A percentile compares a stretch with the other conserved stretches of the same genome.
Conservation (phyloP, 1,140 invertebrate genomes). For the Parapsyche elsis region DNA sequence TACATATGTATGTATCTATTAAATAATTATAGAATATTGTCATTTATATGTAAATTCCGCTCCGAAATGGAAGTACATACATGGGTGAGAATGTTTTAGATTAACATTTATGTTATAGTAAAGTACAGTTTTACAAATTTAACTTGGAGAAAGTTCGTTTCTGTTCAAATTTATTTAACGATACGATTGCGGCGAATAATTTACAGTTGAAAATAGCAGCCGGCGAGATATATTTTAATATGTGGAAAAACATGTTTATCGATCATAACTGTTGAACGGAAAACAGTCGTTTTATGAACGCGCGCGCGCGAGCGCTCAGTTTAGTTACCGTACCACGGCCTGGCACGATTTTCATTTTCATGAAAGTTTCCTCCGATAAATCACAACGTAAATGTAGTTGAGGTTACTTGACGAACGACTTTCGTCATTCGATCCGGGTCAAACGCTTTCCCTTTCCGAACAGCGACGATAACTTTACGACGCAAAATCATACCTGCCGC, state of each 20-base stretch:
- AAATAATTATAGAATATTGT: no score
- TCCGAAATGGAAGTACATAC: no score
- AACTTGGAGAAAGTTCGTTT: no score
- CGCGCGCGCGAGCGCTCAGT: not conserved
- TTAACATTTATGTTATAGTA: no score
- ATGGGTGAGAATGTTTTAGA: no score
- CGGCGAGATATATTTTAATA: conserved; percentile 16
- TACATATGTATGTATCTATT: no score
- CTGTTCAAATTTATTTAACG: not conserved
- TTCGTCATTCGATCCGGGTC: conserved; percentile 22
- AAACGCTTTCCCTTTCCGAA: no score
- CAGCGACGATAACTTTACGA: no score
- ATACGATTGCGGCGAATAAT: not conserved
- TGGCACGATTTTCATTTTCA: conserved; percentile 31
- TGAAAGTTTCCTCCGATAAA: conserved; percentile 21
- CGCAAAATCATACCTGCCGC: no score
- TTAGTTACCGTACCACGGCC: conserved; percentile 20
- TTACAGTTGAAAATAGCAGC: not conserved
- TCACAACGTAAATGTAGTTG: not conserved
- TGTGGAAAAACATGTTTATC: conserved; percentile 18
- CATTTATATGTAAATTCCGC: no score
- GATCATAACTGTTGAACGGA: conserved; percentile 19
- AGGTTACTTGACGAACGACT: conserved; percentile 16
- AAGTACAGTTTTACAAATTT: no score
- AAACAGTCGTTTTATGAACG: conserved; percentile 15